Evolutionary conservation across 2,113 vertebrate genomes (phyloP), one percentile per base, ranked within the genome.

Genomic region (Cyrtonyx montezumae): DNA sequence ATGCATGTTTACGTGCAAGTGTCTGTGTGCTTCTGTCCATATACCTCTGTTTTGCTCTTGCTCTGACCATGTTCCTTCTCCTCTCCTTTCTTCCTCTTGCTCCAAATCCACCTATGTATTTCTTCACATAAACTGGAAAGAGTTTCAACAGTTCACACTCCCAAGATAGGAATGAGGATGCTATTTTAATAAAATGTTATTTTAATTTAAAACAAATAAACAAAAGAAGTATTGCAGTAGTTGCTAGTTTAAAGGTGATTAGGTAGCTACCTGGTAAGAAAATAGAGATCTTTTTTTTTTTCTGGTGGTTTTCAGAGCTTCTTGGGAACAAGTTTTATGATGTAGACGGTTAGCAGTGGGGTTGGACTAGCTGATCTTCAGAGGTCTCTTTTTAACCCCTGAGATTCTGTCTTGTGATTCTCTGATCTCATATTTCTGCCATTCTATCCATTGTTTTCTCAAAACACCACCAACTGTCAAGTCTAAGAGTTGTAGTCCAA

Each of bases 261-360:
- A 30, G 16, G 13, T 49, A 51, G 68, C 61, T 26, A 65, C 6
- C 19, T 21, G 71, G 59, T 28, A 71, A 25, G 68, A 74, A 87
- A 91, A 67, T 5, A 1, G 20, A 53, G 2, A 22, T 69, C 83
- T 63, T 80, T 73, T 40, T 10, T 23, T 13, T 67, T 75, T 92
- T 70, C 69, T 81, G 10, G 34, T 36, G 11, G 51, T 70, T 78
- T 88, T 23, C n/a, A 92, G 81, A 74, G 14, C 23, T 71, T 70
- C 43, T 79, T 66, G 34, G 55, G 86, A 92, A 75, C 21, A 58
- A 61, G 46, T 15, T 68, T 16, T 85, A 32, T 40, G 8, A 76
- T 0, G 0, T 68, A 40, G 32, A 53, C 18, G 9, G 18, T 28
- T 32, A 30, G 53, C 9, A 19, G 51, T 56, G 53, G 26, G 51